phyloP scores from a whole-genome alignment of 2,888 invertebrate species.

The Pandemis cinnamomeana region DNA sequence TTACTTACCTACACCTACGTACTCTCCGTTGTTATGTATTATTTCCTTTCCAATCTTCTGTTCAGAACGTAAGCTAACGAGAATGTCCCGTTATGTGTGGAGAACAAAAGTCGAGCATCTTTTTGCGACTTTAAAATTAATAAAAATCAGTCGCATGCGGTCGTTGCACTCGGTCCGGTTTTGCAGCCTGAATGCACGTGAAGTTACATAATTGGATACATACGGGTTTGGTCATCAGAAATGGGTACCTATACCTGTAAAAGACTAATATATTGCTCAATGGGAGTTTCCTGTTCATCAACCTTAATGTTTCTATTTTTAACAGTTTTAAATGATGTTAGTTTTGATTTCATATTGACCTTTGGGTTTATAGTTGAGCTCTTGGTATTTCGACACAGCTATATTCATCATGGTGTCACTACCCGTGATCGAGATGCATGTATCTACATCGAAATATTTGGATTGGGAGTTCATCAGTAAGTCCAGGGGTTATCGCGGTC shows the following conservation, averaged over 20 bases:
- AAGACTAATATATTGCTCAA: not conserved
- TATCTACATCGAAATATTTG: no score
- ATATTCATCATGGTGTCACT: no score
- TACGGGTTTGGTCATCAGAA: conserved; percentile 62
- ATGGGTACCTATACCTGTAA: not conserved
- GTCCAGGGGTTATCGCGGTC: no score
- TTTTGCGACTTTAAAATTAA: conserved; percentile 51
- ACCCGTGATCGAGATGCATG: no score
- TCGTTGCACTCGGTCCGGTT: conserved; percentile 64
- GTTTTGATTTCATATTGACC: no score
- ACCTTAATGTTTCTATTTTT: no score
- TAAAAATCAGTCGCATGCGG: conserved; percentile 66
- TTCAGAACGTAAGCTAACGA: conserved; percentile 11
- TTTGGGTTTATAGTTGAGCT: no score
- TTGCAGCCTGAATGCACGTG: conserved; percentile 61
- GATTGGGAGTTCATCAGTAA: no score
- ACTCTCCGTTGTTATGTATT: not conserved
- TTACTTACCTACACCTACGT: not conserved
- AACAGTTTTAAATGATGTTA: no score
- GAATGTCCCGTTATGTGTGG: conserved; percentile 35
- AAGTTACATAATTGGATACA: conserved; percentile 68
- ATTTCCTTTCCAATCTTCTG: conserved; percentile 18
- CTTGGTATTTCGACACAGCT: no score
- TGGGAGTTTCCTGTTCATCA: not conserved
- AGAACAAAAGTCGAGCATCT: conserved; percentile 36